Percentiles rank a stretch among this genome's conserved stretches.
These are phyloP conservation scores for Margarornis squamiger DNA, from an alignment of 2,797 vertebrate genomes.

Conservation along the genomic window DNA sequence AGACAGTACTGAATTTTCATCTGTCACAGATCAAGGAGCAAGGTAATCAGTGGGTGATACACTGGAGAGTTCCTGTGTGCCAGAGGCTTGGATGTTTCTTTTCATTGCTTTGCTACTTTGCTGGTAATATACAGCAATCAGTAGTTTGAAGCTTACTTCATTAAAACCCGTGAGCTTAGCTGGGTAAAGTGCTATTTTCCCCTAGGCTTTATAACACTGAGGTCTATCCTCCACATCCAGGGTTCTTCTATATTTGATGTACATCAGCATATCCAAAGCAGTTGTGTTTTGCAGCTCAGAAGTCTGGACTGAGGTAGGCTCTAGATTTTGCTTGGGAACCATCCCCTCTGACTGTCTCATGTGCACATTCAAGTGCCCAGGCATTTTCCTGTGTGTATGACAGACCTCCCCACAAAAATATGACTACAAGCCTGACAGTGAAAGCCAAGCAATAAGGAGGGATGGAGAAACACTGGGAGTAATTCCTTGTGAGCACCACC, in stretches of 20 bases:
- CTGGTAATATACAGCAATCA: background rate
- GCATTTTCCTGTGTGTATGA: background rate
- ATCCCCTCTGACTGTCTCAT: background rate
- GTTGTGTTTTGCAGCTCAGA: background rate
- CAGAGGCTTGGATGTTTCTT: background rate
- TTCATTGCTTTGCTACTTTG: background rate
- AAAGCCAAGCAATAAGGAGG: background rate
- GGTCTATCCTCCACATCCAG: background rate
- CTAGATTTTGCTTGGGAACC: background rate
- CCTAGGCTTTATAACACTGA: background rate
- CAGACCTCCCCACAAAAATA: background rate
- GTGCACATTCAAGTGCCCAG: background rate
- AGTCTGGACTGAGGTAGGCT: background rate
- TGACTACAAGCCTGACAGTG: background rate
- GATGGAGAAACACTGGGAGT: background rate
- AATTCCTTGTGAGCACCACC: background rate
- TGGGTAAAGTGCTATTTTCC: background rate
- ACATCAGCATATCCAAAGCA: background rate
- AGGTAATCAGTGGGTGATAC: background rate
- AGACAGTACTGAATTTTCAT: background rate
- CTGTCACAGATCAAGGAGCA: background rate
- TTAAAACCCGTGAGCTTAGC: background rate
- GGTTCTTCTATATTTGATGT: accelerated
- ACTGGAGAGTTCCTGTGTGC: background rate
- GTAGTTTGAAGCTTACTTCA: background rate